These are phyloP conservation scores for Emydocephalus ijimae DNA, from an alignment of 2,113 vertebrate species.

Conservation along the genomic window DNA sequence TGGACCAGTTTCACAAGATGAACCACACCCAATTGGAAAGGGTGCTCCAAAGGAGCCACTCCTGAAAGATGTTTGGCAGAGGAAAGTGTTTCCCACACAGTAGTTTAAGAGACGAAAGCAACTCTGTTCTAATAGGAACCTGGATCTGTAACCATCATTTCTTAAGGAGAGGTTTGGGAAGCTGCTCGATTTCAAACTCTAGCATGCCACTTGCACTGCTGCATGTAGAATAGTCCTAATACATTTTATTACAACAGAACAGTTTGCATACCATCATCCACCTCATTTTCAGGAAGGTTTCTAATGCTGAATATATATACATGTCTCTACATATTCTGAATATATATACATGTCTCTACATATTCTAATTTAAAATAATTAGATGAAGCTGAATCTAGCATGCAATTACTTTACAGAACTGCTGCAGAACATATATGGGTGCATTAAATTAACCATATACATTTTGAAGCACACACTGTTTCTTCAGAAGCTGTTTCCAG, in stretches of 20 bases:
- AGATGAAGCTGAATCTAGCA: not conserved
- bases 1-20: slow-evolving; percentile 60
- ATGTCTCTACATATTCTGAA: not conserved
- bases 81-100: slow-evolving; percentile 34
- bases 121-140: rapidly evolving
- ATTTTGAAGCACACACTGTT: not conserved
- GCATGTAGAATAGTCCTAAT: not conserved
- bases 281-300: not conserved
- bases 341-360: not conserved
- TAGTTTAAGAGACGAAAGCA: slow-evolving; percentile 3
- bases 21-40: slow-evolving; percentile 52
- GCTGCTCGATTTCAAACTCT: not conserved
- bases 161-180: not conserved
- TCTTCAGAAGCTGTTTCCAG: not conserved
- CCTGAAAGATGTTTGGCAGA: slow-evolving; percentile 41
- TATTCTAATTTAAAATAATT: not conserved
- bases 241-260: not conserved
- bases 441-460: not conserved
- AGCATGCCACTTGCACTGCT: not conserved
- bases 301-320: not conserved
- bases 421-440: not conserved
- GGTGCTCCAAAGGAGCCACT: slow-evolving; percentile 58
- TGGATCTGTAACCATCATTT: not conserved
- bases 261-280: not conserved
- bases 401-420: not conserved